Evolutionary conservation across 2,888 invertebrate species (phyloP).

Genomic region (Synergus gifuensis): DNA sequence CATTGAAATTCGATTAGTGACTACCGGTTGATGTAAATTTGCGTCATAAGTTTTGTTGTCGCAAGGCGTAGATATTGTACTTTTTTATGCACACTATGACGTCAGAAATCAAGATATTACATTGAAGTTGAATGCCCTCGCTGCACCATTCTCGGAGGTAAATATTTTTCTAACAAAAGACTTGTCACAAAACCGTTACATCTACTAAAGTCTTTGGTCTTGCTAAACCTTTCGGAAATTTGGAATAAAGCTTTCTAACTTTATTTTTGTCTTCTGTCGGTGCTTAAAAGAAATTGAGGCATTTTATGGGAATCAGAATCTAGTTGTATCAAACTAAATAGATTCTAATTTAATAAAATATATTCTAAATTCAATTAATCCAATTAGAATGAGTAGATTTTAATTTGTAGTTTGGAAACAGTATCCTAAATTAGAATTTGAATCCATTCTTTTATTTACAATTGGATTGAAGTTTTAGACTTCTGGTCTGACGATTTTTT

Average conservation of each 20-base stretch:
- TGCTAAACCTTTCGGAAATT: neutral
- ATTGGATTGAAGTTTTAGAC: too few relatives aligned
- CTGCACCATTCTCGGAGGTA: constrained; percentile 25
- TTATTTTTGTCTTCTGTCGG: neutral
- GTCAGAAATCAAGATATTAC: constrained; percentile 41
- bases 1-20: constrained; percentile 15
- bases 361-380: too few relatives aligned
- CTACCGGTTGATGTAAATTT: constrained; percentile 24
- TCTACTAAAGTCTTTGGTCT: neutral
- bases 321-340: too few relatives aligned
- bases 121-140: constrained; percentile 34
- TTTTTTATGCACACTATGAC: constrained; percentile 20
- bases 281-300: neutral
- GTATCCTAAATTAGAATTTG: too few relatives aligned
- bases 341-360: too few relatives aligned
- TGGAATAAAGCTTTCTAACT: neutral
- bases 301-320: neutral
- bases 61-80: constrained; percentile 10
- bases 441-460: too few relatives aligned
- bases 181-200: neutral
- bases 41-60: constrained; percentile 25
- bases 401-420: too few relatives aligned
- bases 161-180: constrained; percentile 10
- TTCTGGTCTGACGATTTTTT: too few relatives aligned
- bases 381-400: too few relatives aligned